Evolutionary conservation across 1,140 invertebrate genomes (phyloP).

Genomic region (Drosophila navojoa): DNA sequence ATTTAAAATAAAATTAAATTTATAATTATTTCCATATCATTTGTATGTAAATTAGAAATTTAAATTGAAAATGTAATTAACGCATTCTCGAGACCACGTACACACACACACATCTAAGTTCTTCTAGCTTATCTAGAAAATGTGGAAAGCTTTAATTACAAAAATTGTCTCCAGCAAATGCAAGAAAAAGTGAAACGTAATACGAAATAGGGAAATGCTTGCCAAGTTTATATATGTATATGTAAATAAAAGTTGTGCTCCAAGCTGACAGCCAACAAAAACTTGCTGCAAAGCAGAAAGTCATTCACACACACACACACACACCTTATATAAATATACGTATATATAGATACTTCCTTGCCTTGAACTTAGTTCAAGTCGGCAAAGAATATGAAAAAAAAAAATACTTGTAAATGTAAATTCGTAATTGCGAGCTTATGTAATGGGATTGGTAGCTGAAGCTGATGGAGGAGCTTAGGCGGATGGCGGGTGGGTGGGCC

Average conservation of each 20-base stretch:
- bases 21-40: too few species aligned
- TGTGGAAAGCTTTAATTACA: background rate
- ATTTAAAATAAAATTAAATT: too few species aligned
- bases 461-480: background rate
- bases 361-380: conserved; percentile 30
- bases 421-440: conserved; percentile 52
- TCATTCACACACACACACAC: conserved; percentile 9
- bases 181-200: conserved; percentile 1
- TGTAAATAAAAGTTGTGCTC: conserved; percentile 27
- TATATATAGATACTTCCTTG: background rate
- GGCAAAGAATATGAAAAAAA: conserved; percentile 32
- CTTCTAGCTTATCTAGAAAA: too few species aligned
- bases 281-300: conserved; percentile 27
- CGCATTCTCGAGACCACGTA: too few species aligned
- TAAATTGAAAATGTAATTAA: too few species aligned
- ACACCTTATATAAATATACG: background rate
- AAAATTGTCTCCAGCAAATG: conserved; percentile 14
- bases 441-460: conserved; percentile 35
- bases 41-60: too few species aligned
- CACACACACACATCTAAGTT: too few species aligned
- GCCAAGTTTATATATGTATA: conserved; percentile 19
- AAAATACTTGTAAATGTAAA: conserved; percentile 21
- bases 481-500: background rate
- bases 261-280: conserved; percentile 13
- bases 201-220: background rate